These are phyloP conservation scores for Sinella curviseta DNA, from an alignment of 1,140 invertebrate species.

Conservation along the genomic window DNA sequence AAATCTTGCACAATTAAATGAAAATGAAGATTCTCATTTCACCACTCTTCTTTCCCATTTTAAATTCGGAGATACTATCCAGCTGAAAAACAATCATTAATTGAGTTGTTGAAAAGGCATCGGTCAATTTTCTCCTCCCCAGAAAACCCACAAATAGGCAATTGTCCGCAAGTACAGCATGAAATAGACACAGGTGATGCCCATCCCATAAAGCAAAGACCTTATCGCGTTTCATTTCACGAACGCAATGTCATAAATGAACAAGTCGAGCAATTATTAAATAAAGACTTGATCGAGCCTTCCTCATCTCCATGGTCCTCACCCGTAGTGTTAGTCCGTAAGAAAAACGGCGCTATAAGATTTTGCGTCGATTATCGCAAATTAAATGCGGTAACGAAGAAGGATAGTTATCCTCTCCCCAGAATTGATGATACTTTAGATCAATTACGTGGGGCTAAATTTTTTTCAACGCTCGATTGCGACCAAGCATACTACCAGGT, in stretches of 20 bases:
- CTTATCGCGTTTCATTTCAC: conserved; percentile 20
- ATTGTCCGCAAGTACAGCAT: background rate
- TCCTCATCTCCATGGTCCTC: conserved; percentile 40
- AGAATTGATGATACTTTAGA: conserved; percentile 27
- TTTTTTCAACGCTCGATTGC: conserved; percentile 27
- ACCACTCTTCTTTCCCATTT: background rate
- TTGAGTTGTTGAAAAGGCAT: background rate
- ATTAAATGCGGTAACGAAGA: conserved; percentile 31
- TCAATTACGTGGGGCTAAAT: background rate
- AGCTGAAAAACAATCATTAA: background rate
- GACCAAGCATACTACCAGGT: conserved; percentile 31
- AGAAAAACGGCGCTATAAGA: conserved; percentile 39
- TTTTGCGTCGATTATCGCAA: conserved; percentile 34
- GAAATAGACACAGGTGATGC: background rate
- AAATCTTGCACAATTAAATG: background rate
- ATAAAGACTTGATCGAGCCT: conserved; percentile 42
- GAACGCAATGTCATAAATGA: conserved; percentile 36
- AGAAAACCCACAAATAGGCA: background rate
- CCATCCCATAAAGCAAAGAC: background rate
- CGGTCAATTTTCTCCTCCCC: background rate
- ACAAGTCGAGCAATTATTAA: conserved; percentile 45
- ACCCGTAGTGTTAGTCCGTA: conserved; percentile 45
- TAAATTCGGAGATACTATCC: background rate
- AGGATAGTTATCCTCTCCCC: background rate
- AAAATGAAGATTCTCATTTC: background rate